Base-by-base conservation (phyloP, 2,888 invertebrate species). In the Hipparchia sbordonii region DNA sequence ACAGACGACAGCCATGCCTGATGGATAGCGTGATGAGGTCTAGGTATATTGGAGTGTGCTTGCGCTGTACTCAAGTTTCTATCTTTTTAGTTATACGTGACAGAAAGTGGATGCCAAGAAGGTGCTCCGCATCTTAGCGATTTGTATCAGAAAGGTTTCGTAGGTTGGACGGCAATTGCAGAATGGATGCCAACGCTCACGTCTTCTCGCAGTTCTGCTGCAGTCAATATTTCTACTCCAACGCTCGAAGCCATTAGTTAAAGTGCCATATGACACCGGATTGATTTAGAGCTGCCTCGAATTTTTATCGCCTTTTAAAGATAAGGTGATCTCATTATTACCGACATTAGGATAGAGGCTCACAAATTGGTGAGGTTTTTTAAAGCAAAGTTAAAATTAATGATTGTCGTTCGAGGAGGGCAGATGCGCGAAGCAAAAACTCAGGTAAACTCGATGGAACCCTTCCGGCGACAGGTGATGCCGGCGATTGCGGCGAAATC, bases 401-500 rank as follows among this genome's bases (percentile, higher is more conserved):
- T 86, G 87, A 89, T 87, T 91, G 91, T 91, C 91, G 87, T 90
- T 90, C 82, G 84, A 81, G 79, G 79, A 77, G 81, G 84, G 92
- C 93, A 92, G 92, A 89, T 92, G 92, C 86, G 82, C 80, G 82
- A 89, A 89, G 92, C 89, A 92, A 93, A 93, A 92, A 92, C 85
- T 81, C 92, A 91, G 92, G 92, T 91, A 90, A 81, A 89, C 89
- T 88, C 80, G 81, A 78, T 74, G 85, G 88, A 93, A 91, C 93
- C 93, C 92, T 94, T 93, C 92, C 91, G 92, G 92, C 91, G 92
- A 92, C 93, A 93, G 93, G 93, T 93, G 93, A 91, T 80, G 84
- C 84, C 87, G 88, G 83, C 87, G 91, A 91, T 92, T 91, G 89
- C 89, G 84, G 88, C 89, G 85, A 88, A 93, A 93, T 92, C 90